These are phyloP conservation scores for Pollicipes pollicipes DNA, from an alignment of 1,140 invertebrate species.

Conservation along the genomic window DNA sequence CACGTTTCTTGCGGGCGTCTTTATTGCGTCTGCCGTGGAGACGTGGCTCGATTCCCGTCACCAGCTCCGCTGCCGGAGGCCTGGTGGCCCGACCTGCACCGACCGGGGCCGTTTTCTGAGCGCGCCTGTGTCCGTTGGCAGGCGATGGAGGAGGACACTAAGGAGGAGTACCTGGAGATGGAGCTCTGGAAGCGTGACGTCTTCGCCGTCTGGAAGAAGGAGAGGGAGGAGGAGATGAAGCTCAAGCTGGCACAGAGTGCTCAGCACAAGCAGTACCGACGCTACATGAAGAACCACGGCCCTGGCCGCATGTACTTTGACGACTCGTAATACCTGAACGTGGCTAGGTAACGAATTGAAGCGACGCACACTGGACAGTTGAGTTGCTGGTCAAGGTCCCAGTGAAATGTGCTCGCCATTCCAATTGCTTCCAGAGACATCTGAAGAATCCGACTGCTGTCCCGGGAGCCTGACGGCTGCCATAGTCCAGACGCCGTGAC, in stretches of 20 bases:
- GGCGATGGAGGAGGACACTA: slow-evolving; percentile 51
- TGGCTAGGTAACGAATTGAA: too few relatives aligned
- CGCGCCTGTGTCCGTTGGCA: slow-evolving; percentile 16
- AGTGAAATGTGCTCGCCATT: too few relatives aligned
- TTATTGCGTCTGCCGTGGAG: too few relatives aligned
- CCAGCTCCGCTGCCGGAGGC: too few relatives aligned
- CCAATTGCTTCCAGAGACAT: too few relatives aligned
- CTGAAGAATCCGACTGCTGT: too few relatives aligned
- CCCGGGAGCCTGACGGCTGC: too few relatives aligned
- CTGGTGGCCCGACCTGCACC: neutral
- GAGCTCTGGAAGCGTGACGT: slow-evolving; percentile 68
- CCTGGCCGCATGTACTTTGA: slow-evolving; percentile 59
- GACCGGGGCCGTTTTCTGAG: neutral
- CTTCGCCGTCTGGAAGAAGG: slow-evolving; percentile 54
- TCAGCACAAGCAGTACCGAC: slow-evolving; percentile 54
- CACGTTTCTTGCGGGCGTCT: too few relatives aligned
- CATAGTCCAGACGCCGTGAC: too few relatives aligned
- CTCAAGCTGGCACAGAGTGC: slow-evolving; percentile 56
- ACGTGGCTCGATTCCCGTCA: too few relatives aligned
- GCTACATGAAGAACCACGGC: slow-evolving; percentile 62
- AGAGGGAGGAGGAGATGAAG: slow-evolving; percentile 64
- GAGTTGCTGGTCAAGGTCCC: neutral
- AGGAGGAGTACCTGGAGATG: slow-evolving; percentile 47
- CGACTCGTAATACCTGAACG: slow-evolving; percentile 46
- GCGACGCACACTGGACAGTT: neutral